Evolutionary conservation across 2,113 vertebrate genomes (phyloP).

Genomic region (Beaufortia kweichowensis): DNA sequence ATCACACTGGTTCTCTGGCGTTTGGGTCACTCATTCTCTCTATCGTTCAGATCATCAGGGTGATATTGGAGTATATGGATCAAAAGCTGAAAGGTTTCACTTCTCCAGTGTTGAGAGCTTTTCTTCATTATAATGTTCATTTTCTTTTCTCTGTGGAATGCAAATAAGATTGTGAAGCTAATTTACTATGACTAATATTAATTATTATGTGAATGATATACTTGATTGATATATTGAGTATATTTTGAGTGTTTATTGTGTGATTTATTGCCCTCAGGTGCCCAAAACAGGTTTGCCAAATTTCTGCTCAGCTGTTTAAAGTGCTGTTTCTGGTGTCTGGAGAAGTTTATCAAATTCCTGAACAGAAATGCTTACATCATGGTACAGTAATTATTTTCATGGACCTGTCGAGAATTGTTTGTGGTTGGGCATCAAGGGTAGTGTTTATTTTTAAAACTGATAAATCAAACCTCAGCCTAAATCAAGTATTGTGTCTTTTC

Average conservation of each 20-base stretch:
- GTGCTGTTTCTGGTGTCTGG: conserved; percentile 98
- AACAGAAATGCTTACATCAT: conserved; percentile 98
- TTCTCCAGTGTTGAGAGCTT: not conserved
- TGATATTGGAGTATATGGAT: conserved; percentile 90
- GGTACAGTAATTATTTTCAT: conserved; percentile 71
- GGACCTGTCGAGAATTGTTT: not conserved
- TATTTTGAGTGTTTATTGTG: not conserved
- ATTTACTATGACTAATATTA: too few species aligned
- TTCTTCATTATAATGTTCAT: not conserved
- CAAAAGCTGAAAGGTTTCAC: conserved; percentile 87
- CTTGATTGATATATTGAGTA: not conserved
- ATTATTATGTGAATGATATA: too few species aligned
- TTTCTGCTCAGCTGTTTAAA: conserved; percentile 90
- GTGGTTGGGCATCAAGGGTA: not conserved
- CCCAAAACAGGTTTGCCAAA: conserved; percentile 84
- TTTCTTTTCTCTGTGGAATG: not conserved
- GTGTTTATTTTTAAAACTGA: not conserved
- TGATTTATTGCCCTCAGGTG: conserved; percentile 32
- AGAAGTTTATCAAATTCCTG: conserved; percentile 94
- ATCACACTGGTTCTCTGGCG: conserved; percentile 91
- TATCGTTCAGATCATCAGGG: conserved; percentile 86
- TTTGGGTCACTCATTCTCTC: conserved; percentile 91
- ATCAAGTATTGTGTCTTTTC: not conserved
- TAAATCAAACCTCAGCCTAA: not conserved
- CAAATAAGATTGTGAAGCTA: not conserved